Percentiles rank a stretch among this genome's conserved stretches.
Conservation (phyloP, 2,888 invertebrate genomes). For the Apamea epomidion region DNA sequence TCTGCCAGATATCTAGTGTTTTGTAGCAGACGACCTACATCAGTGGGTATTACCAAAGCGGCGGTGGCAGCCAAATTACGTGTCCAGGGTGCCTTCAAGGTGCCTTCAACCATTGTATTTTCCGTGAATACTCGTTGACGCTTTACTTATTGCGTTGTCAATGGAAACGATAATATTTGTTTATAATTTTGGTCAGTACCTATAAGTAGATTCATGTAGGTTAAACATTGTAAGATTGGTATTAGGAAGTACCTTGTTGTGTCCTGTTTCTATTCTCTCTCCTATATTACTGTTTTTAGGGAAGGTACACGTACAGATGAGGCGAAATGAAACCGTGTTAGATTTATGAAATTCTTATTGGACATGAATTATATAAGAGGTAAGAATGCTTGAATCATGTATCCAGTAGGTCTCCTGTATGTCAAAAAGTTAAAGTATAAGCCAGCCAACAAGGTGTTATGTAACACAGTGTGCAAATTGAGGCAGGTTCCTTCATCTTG, state of each 20-base stretch:
- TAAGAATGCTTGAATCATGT: neutral
- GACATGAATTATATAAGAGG: neutral
- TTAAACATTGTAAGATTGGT: neutral
- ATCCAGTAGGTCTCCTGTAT: neutral
- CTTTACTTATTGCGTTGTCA: neutral
- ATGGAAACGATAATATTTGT: neutral
- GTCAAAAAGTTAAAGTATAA: neutral
- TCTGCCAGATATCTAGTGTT: neutral
- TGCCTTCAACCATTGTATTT: neutral
- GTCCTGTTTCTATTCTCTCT: too few relatives aligned
- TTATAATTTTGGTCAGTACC: neutral
- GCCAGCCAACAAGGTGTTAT: neutral
- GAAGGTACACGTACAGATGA: neutral
- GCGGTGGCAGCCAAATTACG: neutral
- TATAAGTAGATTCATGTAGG: neutral
- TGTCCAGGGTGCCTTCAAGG: neutral
- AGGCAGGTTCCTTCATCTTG: neutral
- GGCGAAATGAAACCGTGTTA: neutral
- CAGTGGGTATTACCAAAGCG: constrained; percentile 4
- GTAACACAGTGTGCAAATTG: neutral
- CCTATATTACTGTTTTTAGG: neutral
- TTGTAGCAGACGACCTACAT: neutral
- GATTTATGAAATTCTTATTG: neutral
- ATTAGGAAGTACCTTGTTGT: neutral
- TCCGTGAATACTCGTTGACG: neutral